phyloP scores from a whole-genome alignment of 2,113 vertebrate species.

The Clarias magur region DNA sequence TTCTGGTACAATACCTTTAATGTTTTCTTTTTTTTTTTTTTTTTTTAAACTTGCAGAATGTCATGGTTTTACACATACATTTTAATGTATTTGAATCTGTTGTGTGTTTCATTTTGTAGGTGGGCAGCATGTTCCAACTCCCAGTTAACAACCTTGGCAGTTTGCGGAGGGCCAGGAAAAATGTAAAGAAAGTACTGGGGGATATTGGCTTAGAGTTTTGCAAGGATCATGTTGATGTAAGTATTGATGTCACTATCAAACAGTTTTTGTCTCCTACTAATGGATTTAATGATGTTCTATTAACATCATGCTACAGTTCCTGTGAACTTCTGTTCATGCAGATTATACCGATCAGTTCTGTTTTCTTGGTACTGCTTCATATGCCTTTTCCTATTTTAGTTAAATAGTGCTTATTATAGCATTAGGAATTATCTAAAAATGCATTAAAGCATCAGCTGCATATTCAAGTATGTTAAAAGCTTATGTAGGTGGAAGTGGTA shows the following conservation, averaged over 20 bases:
- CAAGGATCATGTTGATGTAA: slow-evolving; percentile 95
- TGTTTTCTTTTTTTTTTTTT: background rate
- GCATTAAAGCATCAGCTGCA: background rate
- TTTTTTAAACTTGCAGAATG: background rate
- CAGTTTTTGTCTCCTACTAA: background rate
- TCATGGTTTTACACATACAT: background rate
- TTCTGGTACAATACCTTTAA: background rate
- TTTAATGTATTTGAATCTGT: slow-evolving; percentile 42
- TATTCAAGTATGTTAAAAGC: background rate
- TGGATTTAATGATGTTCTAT: background rate
- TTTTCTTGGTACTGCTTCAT: background rate
- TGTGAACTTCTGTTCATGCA: background rate
- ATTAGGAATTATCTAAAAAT: background rate
- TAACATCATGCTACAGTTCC: background rate
- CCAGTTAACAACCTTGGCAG: slow-evolving; percentile 99
- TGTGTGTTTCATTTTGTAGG: slow-evolving; percentile 71
- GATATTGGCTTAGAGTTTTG: slow-evolving; percentile 99
- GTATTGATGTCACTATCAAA: slow-evolving; percentile 56
- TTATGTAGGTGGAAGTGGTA: background rate
- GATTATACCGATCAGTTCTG: background rate
- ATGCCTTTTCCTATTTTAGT: background rate
- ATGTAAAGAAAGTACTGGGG: slow-evolving; percentile 97
- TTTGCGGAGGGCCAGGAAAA: slow-evolving; percentile 98
- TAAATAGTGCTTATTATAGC: background rate
- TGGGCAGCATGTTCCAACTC: slow-evolving; percentile 98